A percentile compares a stretch with the other conserved stretches of the same genome.
Conservation (phyloP, 2,113 vertebrate species). For the Plestiodon gilberti region DNA sequence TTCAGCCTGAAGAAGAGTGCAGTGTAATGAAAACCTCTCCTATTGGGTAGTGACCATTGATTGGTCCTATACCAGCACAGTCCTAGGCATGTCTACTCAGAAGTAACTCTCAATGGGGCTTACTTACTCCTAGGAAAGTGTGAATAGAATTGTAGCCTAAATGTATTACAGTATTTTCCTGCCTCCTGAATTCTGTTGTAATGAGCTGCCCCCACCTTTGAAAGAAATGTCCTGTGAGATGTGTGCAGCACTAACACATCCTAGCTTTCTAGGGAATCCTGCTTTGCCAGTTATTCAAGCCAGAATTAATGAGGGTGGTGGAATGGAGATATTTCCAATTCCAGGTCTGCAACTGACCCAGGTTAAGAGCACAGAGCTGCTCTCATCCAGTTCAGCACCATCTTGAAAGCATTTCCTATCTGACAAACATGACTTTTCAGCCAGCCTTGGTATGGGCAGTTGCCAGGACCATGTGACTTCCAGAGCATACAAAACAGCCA, state of each 20-base stretch:
- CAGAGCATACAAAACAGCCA: neutral
- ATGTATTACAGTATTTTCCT: neutral
- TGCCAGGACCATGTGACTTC: neutral
- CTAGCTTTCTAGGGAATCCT: neutral
- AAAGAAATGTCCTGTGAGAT: neutral
- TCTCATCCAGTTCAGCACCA: neutral
- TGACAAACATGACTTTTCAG: neutral
- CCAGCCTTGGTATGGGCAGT: neutral
- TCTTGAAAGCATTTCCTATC: neutral
- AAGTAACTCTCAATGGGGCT: neutral
- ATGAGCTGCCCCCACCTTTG: neutral
- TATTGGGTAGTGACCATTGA: neutral
- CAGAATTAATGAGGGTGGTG: neutral
- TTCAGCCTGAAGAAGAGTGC: neutral
- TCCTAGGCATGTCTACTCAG: neutral
- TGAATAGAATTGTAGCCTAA: no score
- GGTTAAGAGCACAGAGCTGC: neutral
- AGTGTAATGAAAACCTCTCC: neutral
- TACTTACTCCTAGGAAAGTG: no score
- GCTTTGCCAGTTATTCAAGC: neutral
- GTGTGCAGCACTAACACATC: no score
- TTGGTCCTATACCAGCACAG: neutral
- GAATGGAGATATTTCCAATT: neutral
- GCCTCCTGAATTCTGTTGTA: neutral
- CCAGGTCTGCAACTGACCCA: neutral